Evolutionary conservation across 2,888 invertebrate genomes (phyloP), one percentile per base, ranked within the genome.

Genomic region (Geotrupes spiniger): DNA sequence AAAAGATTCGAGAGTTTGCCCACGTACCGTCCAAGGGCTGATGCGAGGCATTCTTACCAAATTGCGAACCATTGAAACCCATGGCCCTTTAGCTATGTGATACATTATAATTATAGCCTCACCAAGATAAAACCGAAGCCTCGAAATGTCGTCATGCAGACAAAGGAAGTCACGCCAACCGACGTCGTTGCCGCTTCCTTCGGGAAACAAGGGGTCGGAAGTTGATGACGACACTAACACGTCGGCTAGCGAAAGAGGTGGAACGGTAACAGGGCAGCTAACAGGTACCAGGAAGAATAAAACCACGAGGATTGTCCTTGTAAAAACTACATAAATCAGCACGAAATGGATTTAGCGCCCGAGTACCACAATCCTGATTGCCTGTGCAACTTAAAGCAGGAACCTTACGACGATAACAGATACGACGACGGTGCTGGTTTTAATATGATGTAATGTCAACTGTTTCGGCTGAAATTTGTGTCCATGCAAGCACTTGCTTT

Each of bases 301-400:
- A 42, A 33, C 15, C 21, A 15, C 3, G 21, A 21, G 17, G 38
- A 15, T 5, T n/a, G 16, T 21, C 25, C 17, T 4, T 11, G 8
- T 8, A 21, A 38, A 5, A 33, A 14, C 14, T 33, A 2, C 4
- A 17, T 11, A 2, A 11, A 38, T 9, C 38, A 10, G 10, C 10
- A 6, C 6, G 21, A 21, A 21, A 21, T 9, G 9, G 42, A 43
- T 9, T 21, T 31, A 33, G 11, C 26, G 5, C 49, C 41, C 28
- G 48, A 51, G 39, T 56, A 53, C 26, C 46, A 52, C 15, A 56
- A 56, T 36, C 53, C 51, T 2, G 48, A 56, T 17, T 56, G 53
- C 26, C 12, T 51, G 12, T 56, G 56, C 27, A 53, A 53, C 26
- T 39, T 53, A 15, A 51, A 56, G 17, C 51, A 53, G 27, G 53